These are phyloP conservation scores for Macrobrachium rosenbergii DNA, from an alignment of 1,140 invertebrate species.

Conservation along the genomic window DNA sequence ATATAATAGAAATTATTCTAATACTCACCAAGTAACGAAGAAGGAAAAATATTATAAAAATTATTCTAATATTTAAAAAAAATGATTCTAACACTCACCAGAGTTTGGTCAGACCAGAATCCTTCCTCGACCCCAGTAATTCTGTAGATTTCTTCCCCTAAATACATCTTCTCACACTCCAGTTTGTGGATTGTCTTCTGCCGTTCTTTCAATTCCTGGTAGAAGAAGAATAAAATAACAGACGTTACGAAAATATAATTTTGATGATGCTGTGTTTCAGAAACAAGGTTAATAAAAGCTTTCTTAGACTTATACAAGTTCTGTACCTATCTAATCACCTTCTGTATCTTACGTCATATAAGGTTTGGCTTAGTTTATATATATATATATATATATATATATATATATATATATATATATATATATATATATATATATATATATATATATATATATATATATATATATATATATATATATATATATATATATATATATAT, in stretches of 20 bases:
- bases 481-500: slow-evolving; percentile 11
- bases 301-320: too few species aligned
- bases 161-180: slow-evolving; percentile 67
- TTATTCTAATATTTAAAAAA: neutral
- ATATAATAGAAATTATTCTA: too few species aligned
- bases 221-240: neutral
- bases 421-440: slow-evolving; percentile 11
- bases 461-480: neutral
- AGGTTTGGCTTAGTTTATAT: too few species aligned
- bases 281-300: too few species aligned
- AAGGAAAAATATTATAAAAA: neutral
- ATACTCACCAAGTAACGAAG: neutral
- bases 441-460: too few species aligned
- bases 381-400: too few species aligned
- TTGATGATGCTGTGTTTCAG: too few species aligned
- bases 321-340: too few species aligned
- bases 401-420: neutral
- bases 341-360: too few species aligned
- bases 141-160: slow-evolving; percentile 65
- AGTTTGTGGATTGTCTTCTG: slow-evolving; percentile 66
- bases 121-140: slow-evolving; percentile 67
- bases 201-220: slow-evolving; percentile 57
- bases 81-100: slow-evolving; percentile 65
- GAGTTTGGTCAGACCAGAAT: slow-evolving; percentile 67
- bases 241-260: neutral